Conservation (phyloP, 2,797 vertebrate species). For the Morus bassanus region DNA sequence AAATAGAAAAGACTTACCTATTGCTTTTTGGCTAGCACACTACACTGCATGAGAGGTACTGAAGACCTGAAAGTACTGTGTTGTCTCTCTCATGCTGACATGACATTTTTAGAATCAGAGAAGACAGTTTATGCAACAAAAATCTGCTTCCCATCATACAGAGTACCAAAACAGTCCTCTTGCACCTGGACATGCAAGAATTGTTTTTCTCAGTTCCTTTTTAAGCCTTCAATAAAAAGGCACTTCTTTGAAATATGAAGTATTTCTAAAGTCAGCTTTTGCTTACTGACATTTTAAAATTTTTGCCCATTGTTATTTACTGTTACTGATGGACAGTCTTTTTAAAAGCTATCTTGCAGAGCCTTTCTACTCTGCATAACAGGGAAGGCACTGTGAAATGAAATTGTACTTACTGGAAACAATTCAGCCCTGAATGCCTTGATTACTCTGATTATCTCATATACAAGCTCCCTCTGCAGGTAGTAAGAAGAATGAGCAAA, state of each 20-base stretch:
- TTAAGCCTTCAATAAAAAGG: background rate
- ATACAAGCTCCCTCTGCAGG: constrained; percentile 82
- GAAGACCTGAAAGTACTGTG: background rate
- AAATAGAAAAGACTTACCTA: constrained; percentile 43
- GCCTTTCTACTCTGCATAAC: background rate
- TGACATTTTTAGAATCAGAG: constrained; percentile 1
- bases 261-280: background rate
- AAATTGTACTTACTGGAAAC: constrained; percentile 55
- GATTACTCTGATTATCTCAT: constrained; percentile 74
- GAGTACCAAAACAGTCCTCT: background rate
- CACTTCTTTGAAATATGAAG: background rate
- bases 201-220: background rate
- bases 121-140: constrained; percentile 7
- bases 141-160: background rate
- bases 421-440: constrained; percentile 55
- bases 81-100: background rate
- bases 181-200: background rate
- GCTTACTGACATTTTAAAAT: background rate
- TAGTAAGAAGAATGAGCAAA: constrained; percentile 75
- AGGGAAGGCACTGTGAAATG: background rate
- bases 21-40: background rate
- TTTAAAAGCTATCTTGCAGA: background rate
- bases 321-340: background rate
- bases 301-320: background rate
- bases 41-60: background rate